Conservation (phyloP, 1,140 invertebrate species). For the Lasioglossum baleicum region DNA sequence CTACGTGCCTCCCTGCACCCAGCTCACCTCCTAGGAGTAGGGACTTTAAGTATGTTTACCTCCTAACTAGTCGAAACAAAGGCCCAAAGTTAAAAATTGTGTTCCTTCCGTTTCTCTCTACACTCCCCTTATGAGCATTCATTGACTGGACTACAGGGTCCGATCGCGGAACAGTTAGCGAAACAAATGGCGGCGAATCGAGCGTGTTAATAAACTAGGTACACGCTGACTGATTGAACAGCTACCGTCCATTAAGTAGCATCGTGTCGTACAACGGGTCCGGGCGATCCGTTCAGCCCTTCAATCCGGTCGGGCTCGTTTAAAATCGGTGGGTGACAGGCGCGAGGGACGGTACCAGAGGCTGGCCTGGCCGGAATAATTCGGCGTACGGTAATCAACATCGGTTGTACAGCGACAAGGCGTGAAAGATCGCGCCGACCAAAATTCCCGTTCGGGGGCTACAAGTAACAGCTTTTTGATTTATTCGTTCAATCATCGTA, state of each 20-base stretch:
- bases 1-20: too few relatives aligned
- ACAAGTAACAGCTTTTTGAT: constrained; percentile 44
- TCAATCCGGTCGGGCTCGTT: background rate
- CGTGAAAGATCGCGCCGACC: background rate
- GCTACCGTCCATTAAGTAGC: background rate
- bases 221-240: background rate
- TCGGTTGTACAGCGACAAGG: background rate
- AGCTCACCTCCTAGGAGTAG: too few relatives aligned
- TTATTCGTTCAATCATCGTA: constrained; percentile 53
- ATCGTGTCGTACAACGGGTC: background rate
- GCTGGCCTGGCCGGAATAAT: background rate
- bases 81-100: too few relatives aligned
- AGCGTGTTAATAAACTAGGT: too few relatives aligned
- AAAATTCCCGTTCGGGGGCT: constrained; percentile 1
- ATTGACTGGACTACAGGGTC: background rate
- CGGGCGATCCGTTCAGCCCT: background rate
- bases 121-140: too few relatives aligned
- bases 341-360: background rate
- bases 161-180: too few relatives aligned
- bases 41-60: too few relatives aligned
- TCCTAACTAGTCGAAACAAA: too few relatives aligned
- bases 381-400: background rate
- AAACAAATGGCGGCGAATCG: too few relatives aligned
- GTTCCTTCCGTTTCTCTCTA: too few relatives aligned
- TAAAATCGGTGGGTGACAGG: background rate